These are phyloP conservation scores for Gryllus bimaculatus DNA, from an alignment of 1,140 invertebrate species.

Conservation along the genomic window DNA sequence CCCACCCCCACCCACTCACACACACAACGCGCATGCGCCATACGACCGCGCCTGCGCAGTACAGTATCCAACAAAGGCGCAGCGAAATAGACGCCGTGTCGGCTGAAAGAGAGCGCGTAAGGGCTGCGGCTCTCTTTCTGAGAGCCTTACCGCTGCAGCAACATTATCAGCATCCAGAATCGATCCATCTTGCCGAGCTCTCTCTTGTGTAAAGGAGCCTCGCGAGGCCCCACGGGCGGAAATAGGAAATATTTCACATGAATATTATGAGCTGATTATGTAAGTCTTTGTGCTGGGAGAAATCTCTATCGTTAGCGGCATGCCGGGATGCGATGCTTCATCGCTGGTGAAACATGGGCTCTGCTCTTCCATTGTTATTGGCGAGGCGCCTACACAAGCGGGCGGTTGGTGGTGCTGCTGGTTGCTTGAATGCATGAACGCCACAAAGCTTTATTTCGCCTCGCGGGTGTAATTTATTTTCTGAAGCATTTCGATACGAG, in stretches of 20 bases:
- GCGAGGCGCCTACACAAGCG: not conserved
- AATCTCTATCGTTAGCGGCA: not conserved
- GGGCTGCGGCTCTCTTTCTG: not conserved
- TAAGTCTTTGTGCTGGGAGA: not conserved
- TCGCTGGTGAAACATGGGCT: not conserved
- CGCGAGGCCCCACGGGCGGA: no score
- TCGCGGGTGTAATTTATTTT: not conserved
- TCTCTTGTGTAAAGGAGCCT: not conserved
- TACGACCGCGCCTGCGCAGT: no score
- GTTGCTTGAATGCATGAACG: no score
- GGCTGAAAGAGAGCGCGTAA: not conserved
- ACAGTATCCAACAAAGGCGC: no score
- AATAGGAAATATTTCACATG: not conserved
- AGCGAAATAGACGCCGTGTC: no score
- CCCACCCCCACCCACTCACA: not conserved
- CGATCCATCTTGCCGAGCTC: not conserved
- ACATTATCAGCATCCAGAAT: slow-evolving; percentile 1
- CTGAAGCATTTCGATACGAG: not conserved
- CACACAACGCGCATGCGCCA: no score
- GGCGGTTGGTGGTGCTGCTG: no score
- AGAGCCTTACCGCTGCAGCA: not conserved
- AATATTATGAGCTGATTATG: not conserved
- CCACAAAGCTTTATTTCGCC: not conserved
- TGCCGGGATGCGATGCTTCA: not conserved
- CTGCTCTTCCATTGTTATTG: not conserved